Evolutionary conservation across 2,113 vertebrate genomes (phyloP).

Genomic region (Thymallus thymallus): DNA sequence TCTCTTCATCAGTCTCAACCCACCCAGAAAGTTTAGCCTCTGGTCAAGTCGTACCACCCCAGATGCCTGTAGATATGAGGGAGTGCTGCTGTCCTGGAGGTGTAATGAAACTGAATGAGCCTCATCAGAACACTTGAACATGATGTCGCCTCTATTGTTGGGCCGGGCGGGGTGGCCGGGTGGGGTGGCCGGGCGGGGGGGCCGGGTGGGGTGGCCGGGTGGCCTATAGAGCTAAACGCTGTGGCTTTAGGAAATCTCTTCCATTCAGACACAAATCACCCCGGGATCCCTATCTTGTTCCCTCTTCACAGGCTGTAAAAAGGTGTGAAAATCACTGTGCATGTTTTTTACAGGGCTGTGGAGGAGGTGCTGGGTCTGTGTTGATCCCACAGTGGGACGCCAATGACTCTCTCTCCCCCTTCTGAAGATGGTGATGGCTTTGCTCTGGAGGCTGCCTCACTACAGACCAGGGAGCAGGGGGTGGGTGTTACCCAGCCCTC

Average conservation of each 20-base stretch:
- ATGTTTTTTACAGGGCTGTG: constrained; percentile 25
- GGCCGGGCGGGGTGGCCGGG: constrained; percentile 53
- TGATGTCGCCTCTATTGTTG: constrained; percentile 30
- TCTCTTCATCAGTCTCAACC: neutral
- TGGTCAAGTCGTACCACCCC: constrained; percentile 25
- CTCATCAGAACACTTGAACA: constrained; percentile 30
- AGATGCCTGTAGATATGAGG: constrained; percentile 17
- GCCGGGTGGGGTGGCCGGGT: no score
- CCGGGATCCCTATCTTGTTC: constrained; percentile 35
- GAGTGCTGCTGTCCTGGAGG: constrained; percentile 25
- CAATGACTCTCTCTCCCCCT: constrained; percentile 7
- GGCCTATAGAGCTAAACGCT: constrained; percentile 49
- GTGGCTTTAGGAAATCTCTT: constrained; percentile 33
- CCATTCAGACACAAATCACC: constrained; percentile 57
- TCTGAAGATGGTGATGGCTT: neutral
- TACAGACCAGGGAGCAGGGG: neutral
- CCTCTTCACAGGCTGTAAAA: constrained; percentile 23
- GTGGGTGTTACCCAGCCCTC: no score
- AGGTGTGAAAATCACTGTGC: constrained; percentile 32
- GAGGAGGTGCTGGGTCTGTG: constrained; percentile 8
- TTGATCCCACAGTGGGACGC: neutral
- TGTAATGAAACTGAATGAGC: constrained; percentile 44
- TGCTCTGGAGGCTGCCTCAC: neutral
- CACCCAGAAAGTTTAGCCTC: neutral
- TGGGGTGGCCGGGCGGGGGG: no score